Base-by-base conservation (phyloP, 2,113 vertebrate species). In the Himantopus leucocephalus region DNA sequence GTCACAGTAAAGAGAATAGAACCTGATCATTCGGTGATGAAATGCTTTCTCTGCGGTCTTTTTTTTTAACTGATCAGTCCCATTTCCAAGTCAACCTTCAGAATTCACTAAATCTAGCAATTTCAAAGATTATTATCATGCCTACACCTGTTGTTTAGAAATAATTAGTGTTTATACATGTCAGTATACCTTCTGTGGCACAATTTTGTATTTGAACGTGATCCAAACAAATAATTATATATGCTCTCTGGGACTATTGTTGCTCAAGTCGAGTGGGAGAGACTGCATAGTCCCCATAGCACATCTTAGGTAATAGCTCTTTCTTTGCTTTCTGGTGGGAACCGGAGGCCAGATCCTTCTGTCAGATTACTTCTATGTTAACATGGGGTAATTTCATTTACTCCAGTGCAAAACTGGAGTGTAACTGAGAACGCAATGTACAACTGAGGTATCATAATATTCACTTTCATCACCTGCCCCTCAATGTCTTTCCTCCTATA, bases 221-320 rank as follows among this genome's bases (percentile, higher is more conserved):
- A 81, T 87, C 63, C 79, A 84, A 92, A 58, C 29, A 78, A 63
- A 63, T 81, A 70, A 74, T 91, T 88, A 30, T 23, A 34, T 50
- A 20, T 71, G 21, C 26, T 87, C 6, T 18, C 23, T 37, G 63
- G 35, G 12, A 50, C 41, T 91, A 9, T 32, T 89, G 66, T 94
- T 92, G 59, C 56, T 85, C 29, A 74, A 41, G 14, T 35, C 2
- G 6, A 89, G n/a, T 85, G 37, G 72, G 47, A 95, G 27, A 45
- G 14, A 63, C 56, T 58, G 14, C 14, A 16, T 41, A 67, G 52
- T n/a, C 37, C 29, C 63, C 18, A 47, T 7, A 59, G 26, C 14
- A 18, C 13, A 74, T 29, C 37, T 91, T 74, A 63, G 6, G 55
- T 77, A 86, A 74, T 29, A 75, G 32, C 37, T 68, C 16, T 67